phyloP scores from a whole-genome alignment of 1,140 invertebrate genomes.

The Oryctes rhinoceros region DNA sequence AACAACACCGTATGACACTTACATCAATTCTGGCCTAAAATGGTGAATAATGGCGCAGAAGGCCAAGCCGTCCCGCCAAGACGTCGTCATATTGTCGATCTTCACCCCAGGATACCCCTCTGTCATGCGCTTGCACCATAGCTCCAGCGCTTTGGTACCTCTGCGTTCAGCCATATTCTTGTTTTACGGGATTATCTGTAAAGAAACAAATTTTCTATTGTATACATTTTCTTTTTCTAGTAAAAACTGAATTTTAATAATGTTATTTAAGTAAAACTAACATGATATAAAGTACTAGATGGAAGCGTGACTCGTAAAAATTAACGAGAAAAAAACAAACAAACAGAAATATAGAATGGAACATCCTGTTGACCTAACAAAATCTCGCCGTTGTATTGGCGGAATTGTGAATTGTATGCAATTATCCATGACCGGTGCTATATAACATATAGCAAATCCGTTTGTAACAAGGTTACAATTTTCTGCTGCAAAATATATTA shows the following conservation, averaged over 20 bases:
- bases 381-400: too few relatives aligned
- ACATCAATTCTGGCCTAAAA: slow-evolving; percentile 95
- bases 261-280: too few relatives aligned
- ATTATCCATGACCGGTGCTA: too few relatives aligned
- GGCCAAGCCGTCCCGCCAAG: slow-evolving; percentile 91
- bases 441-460: neutral
- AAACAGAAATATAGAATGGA: too few relatives aligned
- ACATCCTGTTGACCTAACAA: too few relatives aligned
- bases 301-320: too few relatives aligned
- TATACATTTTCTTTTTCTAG: too few relatives aligned
- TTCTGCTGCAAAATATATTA: too few relatives aligned
- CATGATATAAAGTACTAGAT: too few relatives aligned
- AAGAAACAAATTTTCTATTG: neutral
- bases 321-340: too few relatives aligned
- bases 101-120: slow-evolving; percentile 89
- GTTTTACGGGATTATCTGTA: neutral
- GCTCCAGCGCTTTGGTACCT: slow-evolving; percentile 85
- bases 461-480: neutral
- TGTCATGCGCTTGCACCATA: slow-evolving; percentile 88
- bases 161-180: slow-evolving; percentile 79
- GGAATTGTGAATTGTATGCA: too few relatives aligned
- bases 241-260: too few relatives aligned
- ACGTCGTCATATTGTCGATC: slow-evolving; percentile 91
- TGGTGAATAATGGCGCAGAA: slow-evolving; percentile 97
- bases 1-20: slow-evolving; percentile 66